These are phyloP conservation scores for Schizothorax lantsangensis DNA, from an alignment of 2,797 vertebrate genomes.

Conservation along the genomic window DNA sequence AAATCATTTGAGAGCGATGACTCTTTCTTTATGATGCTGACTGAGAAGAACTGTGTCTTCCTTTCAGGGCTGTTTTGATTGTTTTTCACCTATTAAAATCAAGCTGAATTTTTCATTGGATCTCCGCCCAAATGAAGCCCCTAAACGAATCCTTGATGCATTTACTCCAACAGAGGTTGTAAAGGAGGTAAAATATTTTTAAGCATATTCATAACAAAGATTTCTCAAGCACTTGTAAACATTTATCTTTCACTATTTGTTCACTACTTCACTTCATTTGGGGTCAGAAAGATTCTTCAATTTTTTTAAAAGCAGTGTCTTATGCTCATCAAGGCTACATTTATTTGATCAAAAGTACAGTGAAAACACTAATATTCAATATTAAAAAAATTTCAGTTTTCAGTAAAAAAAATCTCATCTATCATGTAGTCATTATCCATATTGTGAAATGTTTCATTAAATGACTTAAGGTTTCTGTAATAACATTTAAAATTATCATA, in stretches of 20 bases:
- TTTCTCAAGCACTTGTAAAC: too few species aligned
- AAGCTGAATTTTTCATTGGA: conserved; percentile 59
- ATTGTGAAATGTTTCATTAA: neutral
- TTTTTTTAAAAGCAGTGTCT: neutral
- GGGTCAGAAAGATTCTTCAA: neutral
- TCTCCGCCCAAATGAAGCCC: neutral
- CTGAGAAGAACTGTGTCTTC: conserved; percentile 2
- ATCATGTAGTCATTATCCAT: neutral
- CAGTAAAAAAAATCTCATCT: too few species aligned
- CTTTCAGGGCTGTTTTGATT: conserved; percentile 66
- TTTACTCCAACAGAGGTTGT: conserved; percentile 55
- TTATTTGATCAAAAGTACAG: neutral
- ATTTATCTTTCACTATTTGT: neutral
- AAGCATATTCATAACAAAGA: neutral
- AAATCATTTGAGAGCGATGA: neutral
- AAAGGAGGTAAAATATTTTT: conserved; percentile 53
- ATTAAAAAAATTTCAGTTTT: too few species aligned
- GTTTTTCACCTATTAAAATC: conserved; percentile 66
- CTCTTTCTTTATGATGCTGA: neutral
- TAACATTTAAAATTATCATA: neutral
- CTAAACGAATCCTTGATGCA: conserved; percentile 58
- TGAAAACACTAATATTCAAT: neutral
- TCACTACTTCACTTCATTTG: neutral
- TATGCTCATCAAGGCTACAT: neutral
- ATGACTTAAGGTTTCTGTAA: neutral